Evolutionary conservation across 2,113 vertebrate genomes (phyloP).

Genomic region (Catharus minimus): DNA sequence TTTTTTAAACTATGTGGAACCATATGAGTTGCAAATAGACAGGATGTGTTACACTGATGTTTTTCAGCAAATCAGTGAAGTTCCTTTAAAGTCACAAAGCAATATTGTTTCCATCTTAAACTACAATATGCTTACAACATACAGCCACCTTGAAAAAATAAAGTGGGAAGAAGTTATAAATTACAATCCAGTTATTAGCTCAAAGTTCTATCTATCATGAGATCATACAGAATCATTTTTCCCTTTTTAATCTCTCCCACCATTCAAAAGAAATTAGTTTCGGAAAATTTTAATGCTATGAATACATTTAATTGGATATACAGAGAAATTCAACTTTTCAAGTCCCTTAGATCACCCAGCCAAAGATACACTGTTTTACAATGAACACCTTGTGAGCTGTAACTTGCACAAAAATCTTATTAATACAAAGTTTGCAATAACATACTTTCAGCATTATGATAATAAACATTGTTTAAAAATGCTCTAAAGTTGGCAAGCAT

Average conservation of each 20-base stretch:
- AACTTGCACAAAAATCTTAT: conserved; percentile 63
- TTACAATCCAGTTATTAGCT: neutral
- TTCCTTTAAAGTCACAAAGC: neutral
- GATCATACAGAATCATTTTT: neutral
- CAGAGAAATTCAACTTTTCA: conserved; percentile 56
- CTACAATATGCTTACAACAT: neutral
- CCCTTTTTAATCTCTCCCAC: neutral
- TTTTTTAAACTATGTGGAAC: neutral
- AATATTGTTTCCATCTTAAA: neutral
- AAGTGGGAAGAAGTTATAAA: neutral
- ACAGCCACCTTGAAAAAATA: neutral
- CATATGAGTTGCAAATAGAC: neutral
- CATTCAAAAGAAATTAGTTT: conserved; percentile 7
- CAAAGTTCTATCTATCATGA: neutral
- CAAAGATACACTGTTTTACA: conserved; percentile 7
- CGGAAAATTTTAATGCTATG: conserved; percentile 29
- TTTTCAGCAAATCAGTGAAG: neutral
- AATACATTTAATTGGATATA: conserved; percentile 30
- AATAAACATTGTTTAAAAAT: conserved; percentile 74
- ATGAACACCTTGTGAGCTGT: conserved; percentile 62
- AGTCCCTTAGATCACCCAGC: neutral
- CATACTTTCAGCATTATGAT: conserved; percentile 63
- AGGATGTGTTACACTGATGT: neutral
- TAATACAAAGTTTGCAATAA: conserved; percentile 61
- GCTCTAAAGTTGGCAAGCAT: conserved; percentile 30